These are phyloP conservation scores for Coenobita brevimanus DNA, from an alignment of 1,140 invertebrate species.

Conservation along the genomic window DNA sequence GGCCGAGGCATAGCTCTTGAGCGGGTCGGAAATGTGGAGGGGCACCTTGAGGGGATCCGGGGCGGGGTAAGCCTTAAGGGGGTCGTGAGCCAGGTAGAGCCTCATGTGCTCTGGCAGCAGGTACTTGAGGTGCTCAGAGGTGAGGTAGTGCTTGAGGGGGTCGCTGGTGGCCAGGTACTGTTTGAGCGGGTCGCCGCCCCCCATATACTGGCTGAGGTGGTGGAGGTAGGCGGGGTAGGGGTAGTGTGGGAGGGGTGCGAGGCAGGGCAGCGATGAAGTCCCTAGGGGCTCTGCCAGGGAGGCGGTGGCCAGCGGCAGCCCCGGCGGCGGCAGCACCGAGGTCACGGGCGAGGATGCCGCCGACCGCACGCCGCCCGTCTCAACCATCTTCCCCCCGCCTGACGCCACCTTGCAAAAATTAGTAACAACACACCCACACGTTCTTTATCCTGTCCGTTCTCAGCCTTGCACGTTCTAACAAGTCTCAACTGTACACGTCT, in stretches of 20 bases:
- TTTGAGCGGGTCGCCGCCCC: slow-evolving; percentile 47
- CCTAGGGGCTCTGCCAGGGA: slow-evolving; percentile 27
- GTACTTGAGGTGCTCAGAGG: slow-evolving; percentile 59
- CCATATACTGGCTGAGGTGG: slow-evolving; percentile 59
- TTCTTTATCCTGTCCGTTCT: no score
- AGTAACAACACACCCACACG: neutral
- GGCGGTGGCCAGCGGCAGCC: slow-evolving; percentile 28
- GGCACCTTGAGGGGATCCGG: slow-evolving; percentile 46
- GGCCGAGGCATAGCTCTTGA: slow-evolving; percentile 55
- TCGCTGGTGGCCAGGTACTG: slow-evolving; percentile 45
- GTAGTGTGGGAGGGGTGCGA: slow-evolving; percentile 55
- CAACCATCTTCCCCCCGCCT: slow-evolving; percentile 61
- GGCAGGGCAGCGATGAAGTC: slow-evolving; percentile 40
- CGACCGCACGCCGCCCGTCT: slow-evolving; percentile 55
- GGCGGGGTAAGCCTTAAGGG: slow-evolving; percentile 39
- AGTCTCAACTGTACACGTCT: neutral
- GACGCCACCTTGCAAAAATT: slow-evolving; percentile 52
- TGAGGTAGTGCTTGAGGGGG: slow-evolving; percentile 58
- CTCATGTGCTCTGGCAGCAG: slow-evolving; percentile 57
- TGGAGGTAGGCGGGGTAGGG: slow-evolving; percentile 55
- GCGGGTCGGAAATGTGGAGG: slow-evolving; percentile 44
- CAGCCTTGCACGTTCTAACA: no score
- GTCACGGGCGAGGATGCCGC: slow-evolving; percentile 55
- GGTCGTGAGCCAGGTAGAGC: slow-evolving; percentile 51
- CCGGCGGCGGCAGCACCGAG: slow-evolving; percentile 44